Percentiles rank a stretch among this genome's conserved stretches.
These are phyloP conservation scores for Epirrita christyi DNA, from an alignment of 2,888 invertebrate genomes.

Conservation along the genomic window DNA sequence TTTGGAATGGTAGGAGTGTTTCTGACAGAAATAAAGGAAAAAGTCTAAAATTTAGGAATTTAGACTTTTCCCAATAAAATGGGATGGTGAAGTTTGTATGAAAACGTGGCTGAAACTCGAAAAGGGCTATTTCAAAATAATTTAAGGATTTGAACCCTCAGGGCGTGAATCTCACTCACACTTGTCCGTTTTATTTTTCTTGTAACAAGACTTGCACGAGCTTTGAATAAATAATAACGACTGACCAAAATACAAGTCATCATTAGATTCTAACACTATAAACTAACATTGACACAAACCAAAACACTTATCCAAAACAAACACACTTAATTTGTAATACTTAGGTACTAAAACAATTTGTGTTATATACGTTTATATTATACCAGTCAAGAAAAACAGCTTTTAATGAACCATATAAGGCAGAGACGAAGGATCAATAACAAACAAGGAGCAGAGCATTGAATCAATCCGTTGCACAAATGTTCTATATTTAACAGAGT, in stretches of 20 bases:
- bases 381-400: conserved; percentile 25
- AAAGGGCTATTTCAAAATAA: too few species aligned
- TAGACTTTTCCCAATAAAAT: too few species aligned
- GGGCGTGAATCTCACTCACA: too few species aligned
- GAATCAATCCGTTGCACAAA: not conserved
- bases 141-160: too few species aligned
- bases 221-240: not conserved
- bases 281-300: conserved; percentile 9
- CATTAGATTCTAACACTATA: conserved; percentile 2
- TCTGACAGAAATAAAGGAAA: too few species aligned
- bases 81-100: too few species aligned
- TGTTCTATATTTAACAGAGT: too few species aligned
- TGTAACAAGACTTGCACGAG: not conserved
- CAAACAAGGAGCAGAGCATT: not conserved
- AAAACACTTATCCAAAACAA: conserved; percentile 2
- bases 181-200: too few species aligned
- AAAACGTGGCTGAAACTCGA: too few species aligned
- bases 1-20: too few species aligned
- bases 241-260: not conserved
- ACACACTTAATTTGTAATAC: conserved; percentile 4
- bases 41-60: too few species aligned
- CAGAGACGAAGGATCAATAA: conserved; percentile 18
- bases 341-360: not conserved
- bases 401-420: conserved; percentile 31
- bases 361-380: not conserved